Evolutionary conservation across 1,140 invertebrate genomes (phyloP).

Genomic region (Sarcophaga peregrina): DNA sequence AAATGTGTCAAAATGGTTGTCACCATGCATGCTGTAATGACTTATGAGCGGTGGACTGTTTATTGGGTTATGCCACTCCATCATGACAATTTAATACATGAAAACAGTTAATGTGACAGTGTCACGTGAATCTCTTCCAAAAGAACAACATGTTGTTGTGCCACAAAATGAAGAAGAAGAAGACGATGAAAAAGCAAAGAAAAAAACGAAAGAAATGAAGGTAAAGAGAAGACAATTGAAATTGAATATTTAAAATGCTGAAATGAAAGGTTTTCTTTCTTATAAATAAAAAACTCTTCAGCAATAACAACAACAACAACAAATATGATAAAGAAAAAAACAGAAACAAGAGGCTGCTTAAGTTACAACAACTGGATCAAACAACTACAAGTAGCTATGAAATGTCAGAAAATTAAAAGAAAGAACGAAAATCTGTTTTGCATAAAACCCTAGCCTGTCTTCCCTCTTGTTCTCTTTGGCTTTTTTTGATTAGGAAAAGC

Average conservation of each 20-base stretch:
- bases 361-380: slow-evolving; percentile 2
- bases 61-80: background rate
- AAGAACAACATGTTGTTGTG: background rate
- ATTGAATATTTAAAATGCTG: background rate
- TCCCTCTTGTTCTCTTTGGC: background rate
- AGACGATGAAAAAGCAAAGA: background rate
- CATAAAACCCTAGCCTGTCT: background rate
- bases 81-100: too few relatives aligned
- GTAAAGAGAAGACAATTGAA: background rate
- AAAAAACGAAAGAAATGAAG: background rate
- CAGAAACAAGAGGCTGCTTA: too few relatives aligned
- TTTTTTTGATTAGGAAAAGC: background rate
- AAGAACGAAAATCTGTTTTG: background rate
- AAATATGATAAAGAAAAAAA: too few relatives aligned
- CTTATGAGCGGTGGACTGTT: background rate
- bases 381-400: background rate
- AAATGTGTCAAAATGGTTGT: too few relatives aligned
- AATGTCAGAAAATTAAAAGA: too few relatives aligned
- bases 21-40: too few relatives aligned
- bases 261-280: slow-evolving; percentile 19
- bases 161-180: too few relatives aligned
- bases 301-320: too few relatives aligned
- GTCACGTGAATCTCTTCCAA: slow-evolving; percentile 14
- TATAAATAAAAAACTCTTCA: background rate
- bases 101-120: slow-evolving; percentile 18